Evolutionary conservation across 1,140 invertebrate species (phyloP).

Genomic region (Habropoda laboriosa): DNA sequence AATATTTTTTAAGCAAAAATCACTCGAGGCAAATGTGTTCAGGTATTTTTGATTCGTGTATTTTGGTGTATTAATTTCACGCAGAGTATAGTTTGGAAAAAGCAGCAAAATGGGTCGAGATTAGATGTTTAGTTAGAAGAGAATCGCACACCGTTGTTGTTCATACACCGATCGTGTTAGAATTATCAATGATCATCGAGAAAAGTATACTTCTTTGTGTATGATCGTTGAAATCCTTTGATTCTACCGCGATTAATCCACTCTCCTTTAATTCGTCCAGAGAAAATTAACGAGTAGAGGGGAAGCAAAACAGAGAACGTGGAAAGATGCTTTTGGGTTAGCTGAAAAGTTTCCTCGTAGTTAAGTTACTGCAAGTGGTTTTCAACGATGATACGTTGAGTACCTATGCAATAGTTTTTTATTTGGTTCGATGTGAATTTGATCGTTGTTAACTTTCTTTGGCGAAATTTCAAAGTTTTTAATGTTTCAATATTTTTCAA

Average conservation of each 20-base stretch:
- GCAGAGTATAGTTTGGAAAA: not conserved
- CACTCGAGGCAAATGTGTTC: too few species aligned
- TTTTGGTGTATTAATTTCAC: not conserved
- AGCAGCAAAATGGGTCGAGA: not conserved
- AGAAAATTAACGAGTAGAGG: not conserved
- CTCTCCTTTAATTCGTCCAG: constrained; percentile 21
- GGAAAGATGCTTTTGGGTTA: too few species aligned
- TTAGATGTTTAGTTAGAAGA: not conserved
- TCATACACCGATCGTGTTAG: constrained; percentile 18
- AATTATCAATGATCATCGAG: not conserved
- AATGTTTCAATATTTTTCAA: too few species aligned
- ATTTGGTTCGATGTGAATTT: too few species aligned
- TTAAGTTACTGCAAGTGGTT: too few species aligned
- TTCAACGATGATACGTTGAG: too few species aligned
- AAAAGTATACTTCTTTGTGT: not conserved
- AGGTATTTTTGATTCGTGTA: too few species aligned
- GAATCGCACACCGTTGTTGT: constrained; percentile 40
- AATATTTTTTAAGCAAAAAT: too few species aligned
- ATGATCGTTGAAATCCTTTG: not conserved
- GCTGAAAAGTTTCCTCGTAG: too few species aligned
- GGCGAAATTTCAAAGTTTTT: too few species aligned
- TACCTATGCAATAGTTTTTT: too few species aligned
- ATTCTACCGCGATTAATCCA: not conserved
- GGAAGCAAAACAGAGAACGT: not conserved
- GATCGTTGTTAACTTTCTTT: too few species aligned